Evolutionary conservation across 2,888 invertebrate species (phyloP), one percentile per base, ranked within the genome.

Genomic region (Gastrophysa polygoni): DNA sequence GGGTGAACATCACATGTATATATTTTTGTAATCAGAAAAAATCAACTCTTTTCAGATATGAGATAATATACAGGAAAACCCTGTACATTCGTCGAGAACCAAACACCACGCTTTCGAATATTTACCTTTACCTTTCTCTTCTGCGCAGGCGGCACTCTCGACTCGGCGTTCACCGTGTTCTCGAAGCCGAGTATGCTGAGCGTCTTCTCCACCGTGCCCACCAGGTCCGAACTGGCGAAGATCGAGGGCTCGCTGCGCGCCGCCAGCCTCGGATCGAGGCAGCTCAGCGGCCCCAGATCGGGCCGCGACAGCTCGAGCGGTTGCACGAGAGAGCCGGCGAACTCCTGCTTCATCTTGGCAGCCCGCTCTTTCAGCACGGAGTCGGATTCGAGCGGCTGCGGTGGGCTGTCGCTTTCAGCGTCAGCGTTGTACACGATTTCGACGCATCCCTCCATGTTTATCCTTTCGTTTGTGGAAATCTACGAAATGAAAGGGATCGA

Each of bases 281-380:
- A 73, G 10, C 72, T 70, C 10, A 73, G 51, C 1, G 69, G 60
- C 10, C 67, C 63, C 57, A 69, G 57, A 6, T 71, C 67, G 17
- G 63, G 54, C 54, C 66, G 34, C 44, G 58, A 55, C 50, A 54
- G 49, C 8, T 65, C 65, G 10, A 59, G 24, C 16, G 67, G 58
- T 20, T 60, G 60, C 61, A 65, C 58, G 16, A 69, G 34, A 21
- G 67, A 67, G 51, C 68, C 72, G 59, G 63, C 67, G 59, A 82
- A 83, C 67, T 84, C 83, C 47, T 83, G 79, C 57, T 81, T 80
- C 81, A 84, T 81, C 68, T 83, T 82, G 1, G 81, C 79, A 3
- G 82, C 82, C 2, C 83, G 76, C 61, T 83, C 81, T 52, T 83
- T 82, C 7, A 83, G 71, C 18, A 82, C 75, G 1, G 80, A 78